Evolutionary conservation across 2,113 vertebrate genomes (phyloP), one percentile per base, ranked within the genome.

Genomic region (Apteryx mantelli): DNA sequence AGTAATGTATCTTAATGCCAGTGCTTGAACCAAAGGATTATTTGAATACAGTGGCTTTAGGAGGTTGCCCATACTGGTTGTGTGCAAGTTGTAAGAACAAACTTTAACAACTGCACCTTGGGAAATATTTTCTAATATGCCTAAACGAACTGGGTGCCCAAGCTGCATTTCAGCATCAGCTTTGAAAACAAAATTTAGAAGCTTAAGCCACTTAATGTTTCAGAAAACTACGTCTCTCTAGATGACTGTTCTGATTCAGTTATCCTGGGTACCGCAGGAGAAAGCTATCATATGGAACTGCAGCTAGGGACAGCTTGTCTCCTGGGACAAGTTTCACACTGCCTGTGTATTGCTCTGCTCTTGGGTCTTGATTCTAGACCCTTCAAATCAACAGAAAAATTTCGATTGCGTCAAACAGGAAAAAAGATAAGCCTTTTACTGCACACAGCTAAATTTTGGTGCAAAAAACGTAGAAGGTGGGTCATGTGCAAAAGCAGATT

Each of bases 41-140:
- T 46, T 92, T 70, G 86, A 46, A 87, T 26, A 32, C 5, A 91
- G 93, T 91, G 83, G 91, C 85, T 96, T 84, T 15, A 42, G 76
- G 82, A 85, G 69, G 92, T 56, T 78, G 93, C 58, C 55, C 71
- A 64, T 74, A 60, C 38, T 73, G 90, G 50, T 9, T 78, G 58
- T 5, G 22, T 42, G 82, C 34, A 64, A 36, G 61, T 83, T 75
- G 55, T 17, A 40, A 89, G 79, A 90, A 70, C 24, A 64, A 68
- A 3, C 70, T 94, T 80, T 44, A 94, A 9, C 13, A 46, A 68
- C 42, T 55, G 40, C 58, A 50, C 30, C 1, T 4, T 38, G 81
- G 78, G 87, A 93, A 89, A 74, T 7, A 36, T 10, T 73, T 52
- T 38, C 60, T 1, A 15, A 63, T 66, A 70, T 2, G 12, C 56